Evolutionary conservation across 1,140 invertebrate species (phyloP).

Genomic region (Acyrthosiphon pisum): DNA sequence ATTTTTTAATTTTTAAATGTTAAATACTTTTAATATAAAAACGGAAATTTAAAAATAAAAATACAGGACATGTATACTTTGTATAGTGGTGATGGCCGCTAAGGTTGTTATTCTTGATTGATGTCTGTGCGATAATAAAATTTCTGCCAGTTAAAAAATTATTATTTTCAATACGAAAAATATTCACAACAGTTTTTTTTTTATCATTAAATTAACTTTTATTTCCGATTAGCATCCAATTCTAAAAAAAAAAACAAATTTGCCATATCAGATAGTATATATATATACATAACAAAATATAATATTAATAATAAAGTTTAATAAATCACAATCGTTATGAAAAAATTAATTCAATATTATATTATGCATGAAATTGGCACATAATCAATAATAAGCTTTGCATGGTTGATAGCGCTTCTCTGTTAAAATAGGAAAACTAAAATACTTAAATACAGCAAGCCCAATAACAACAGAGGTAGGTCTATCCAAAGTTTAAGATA

Average conservation of each 20-base stretch:
- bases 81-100: neutral
- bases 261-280: neutral
- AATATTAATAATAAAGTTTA: neutral
- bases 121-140: neutral
- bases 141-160: too few species aligned
- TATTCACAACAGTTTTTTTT: neutral
- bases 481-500: neutral
- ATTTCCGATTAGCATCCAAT: neutral
- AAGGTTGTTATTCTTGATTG: neutral
- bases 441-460: neutral
- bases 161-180: too few species aligned
- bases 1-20: neutral
- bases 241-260: neutral
- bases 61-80: too few species aligned
- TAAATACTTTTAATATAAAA: neutral
- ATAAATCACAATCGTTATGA: neutral
- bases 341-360: neutral
- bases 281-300: neutral
- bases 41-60: too few species aligned
- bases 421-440: neutral
- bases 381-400: slow-evolving; percentile 3
- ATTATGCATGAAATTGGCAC: neutral
- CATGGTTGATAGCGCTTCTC: neutral
- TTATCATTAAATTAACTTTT: neutral
- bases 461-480: neutral